Conservation (phyloP, 2,113 vertebrate species). For the Hemiprocne comata region DNA sequence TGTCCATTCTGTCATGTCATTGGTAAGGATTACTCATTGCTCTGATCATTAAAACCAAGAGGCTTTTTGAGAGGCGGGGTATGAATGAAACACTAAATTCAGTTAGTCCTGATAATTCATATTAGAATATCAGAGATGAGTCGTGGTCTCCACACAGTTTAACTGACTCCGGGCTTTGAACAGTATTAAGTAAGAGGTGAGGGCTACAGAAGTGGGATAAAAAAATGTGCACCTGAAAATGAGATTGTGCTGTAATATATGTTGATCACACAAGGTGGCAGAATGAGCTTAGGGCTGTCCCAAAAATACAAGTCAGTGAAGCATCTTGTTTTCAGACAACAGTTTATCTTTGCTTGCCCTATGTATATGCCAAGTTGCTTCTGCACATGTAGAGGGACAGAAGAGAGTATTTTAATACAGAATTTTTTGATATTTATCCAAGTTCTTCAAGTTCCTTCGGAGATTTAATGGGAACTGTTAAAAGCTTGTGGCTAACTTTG, state of each 20-base stretch:
- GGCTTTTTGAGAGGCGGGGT: neutral
- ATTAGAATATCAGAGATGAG: neutral
- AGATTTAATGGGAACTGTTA: conserved; percentile 54
- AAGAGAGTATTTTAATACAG: conserved; percentile 15
- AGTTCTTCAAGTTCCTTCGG: conserved; percentile 41
- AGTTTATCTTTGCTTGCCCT: neutral
- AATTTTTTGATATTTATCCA: conserved; percentile 33
- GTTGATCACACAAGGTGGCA: conserved; percentile 81
- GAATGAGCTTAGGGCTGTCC: conserved; percentile 67
- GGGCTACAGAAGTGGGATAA: neutral
- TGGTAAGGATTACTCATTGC: neutral
- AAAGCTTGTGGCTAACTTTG: conserved; percentile 28
- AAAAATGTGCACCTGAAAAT: conserved; percentile 25
- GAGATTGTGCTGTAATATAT: conserved; percentile 73
- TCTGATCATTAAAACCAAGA: neutral
- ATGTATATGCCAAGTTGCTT: neutral
- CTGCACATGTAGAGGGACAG: neutral
- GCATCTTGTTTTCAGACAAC: neutral
- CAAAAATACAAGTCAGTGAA: neutral
- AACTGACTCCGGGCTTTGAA: neutral
- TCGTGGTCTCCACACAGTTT: neutral
- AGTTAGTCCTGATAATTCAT: neutral
- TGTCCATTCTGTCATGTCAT: neutral
- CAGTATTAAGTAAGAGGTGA: neutral
- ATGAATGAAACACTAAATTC: neutral